Evolutionary conservation across 2,888 invertebrate genomes (phyloP).

Genomic region (Eueremaeus valkanovi): DNA sequence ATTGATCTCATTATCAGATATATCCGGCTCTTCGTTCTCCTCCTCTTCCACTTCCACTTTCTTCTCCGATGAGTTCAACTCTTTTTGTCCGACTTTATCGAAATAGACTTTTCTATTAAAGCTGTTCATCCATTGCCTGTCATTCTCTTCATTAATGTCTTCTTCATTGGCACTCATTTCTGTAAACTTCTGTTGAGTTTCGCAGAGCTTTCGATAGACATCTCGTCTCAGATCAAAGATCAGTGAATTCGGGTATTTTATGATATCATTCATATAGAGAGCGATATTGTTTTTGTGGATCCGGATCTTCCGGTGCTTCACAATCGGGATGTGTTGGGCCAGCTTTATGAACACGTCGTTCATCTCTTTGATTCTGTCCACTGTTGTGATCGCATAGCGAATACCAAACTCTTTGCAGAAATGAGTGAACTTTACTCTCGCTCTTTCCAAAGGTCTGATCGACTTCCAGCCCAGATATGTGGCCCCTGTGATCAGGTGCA

Average conservation of each 20-base stretch:
- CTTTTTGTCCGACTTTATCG: not conserved
- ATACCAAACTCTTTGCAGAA: not conserved
- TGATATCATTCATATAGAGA: conserved; percentile 1
- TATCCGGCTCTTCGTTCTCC: conserved; percentile 1
- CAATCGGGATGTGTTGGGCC: not conserved
- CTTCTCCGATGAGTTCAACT: not conserved
- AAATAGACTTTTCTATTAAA: conserved; percentile 20
- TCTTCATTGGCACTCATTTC: not conserved
- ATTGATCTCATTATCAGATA: conserved; percentile 16
- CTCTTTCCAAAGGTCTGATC: not conserved
- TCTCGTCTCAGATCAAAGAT: conserved; percentile 13
- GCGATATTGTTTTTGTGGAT: conserved; percentile 6
- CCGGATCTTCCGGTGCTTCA: not conserved
- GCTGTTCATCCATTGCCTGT: conserved; percentile 20
- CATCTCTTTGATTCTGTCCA: not conserved
- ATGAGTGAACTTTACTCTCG: not conserved
- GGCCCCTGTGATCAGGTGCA: conserved; percentile 2
- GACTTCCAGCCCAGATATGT: conserved; percentile 6
- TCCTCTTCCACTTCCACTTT: not conserved
- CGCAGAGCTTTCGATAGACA: not conserved
- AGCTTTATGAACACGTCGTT: conserved; percentile 15
- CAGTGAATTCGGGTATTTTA: conserved; percentile 4
- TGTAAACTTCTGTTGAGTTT: too few species aligned
- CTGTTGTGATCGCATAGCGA: not conserved
- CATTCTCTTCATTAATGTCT: not conserved